Percentiles rank a stretch among this genome's conserved stretches.
Conservation (phyloP, 2,888 invertebrate species). For the Troides aeacus region DNA sequence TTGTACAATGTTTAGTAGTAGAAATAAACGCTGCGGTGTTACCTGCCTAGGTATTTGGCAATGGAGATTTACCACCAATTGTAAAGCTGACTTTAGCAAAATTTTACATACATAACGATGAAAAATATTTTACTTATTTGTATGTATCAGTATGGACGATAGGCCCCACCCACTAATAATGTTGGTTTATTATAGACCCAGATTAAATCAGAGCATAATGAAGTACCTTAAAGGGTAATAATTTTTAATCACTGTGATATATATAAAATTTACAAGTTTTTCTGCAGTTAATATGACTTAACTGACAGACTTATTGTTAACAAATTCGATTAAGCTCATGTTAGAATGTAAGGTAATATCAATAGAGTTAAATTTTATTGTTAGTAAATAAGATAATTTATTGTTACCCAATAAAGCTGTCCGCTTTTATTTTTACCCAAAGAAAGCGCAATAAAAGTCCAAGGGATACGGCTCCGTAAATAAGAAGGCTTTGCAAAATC, state of each 20-base stretch:
- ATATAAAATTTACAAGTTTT: conserved; percentile 5
- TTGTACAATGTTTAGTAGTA: no score
- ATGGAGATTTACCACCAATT: no score
- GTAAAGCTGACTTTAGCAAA: no score
- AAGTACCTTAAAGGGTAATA: conserved; percentile 12
- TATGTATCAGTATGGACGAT: not conserved
- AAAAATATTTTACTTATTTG: no score
- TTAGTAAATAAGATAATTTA: no score
- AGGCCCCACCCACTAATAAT: conserved; percentile 11
- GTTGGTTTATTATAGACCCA: conserved; percentile 1
- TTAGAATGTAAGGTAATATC: not conserved
- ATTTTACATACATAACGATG: no score
- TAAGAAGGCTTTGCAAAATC: conserved; percentile 13
- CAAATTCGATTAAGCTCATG: no score
- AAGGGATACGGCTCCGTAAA: conserved; percentile 5
- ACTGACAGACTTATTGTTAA: no score
- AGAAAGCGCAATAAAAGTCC: conserved; percentile 8
- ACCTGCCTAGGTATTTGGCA: no score
- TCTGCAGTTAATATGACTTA: not conserved
- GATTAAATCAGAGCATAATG: conserved; percentile 10
- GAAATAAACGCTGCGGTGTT: no score
- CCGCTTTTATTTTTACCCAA: not conserved
- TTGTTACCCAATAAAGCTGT: not conserved
- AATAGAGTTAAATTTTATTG: not conserved
- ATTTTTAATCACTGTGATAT: conserved; percentile 21